These are phyloP conservation scores for Eupleurogrammus muticus DNA, from an alignment of 2,797 vertebrate species.

Conservation along the genomic window DNA sequence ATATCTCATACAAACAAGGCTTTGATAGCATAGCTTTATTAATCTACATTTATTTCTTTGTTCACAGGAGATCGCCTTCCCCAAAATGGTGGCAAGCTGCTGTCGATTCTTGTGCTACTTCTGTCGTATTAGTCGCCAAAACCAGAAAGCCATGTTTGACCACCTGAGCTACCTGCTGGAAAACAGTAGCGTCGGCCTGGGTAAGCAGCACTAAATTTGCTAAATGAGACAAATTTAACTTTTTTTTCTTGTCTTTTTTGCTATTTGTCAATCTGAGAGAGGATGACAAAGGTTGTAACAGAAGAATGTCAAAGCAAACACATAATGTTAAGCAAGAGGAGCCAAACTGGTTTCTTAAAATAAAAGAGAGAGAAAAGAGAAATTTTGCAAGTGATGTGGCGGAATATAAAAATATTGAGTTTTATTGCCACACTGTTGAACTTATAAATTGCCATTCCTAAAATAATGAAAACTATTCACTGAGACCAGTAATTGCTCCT, in stretches of 20 bases:
- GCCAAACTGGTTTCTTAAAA: background rate
- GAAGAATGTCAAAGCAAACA: background rate
- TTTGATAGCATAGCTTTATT: background rate
- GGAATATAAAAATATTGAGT: background rate
- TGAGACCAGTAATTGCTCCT: background rate
- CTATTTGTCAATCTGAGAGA: background rate
- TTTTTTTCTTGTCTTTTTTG: background rate
- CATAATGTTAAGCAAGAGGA: background rate
- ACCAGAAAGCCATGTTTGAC: conserved; percentile 99
- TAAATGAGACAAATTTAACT: background rate
- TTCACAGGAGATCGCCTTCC: conserved; percentile 92
- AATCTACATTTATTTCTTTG: conserved; percentile 1
- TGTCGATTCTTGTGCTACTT: conserved; percentile 99
- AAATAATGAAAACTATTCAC: conserved; percentile 9
- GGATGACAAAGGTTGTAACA: background rate
- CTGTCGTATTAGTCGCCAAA: conserved; percentile 98
- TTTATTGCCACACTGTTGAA: background rate
- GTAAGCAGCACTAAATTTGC: conserved; percentile 63
- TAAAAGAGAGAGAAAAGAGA: background rate
- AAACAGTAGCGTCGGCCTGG: conserved; percentile 97
- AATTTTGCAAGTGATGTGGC: background rate
- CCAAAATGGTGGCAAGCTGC: conserved; percentile 99
- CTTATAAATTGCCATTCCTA: conserved; percentile 6
- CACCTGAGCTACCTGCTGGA: conserved; percentile 97
- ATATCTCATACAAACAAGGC: background rate